phyloP scores from a whole-genome alignment of 1,140 invertebrate species.

The Aphelinus atriplicis region DNA sequence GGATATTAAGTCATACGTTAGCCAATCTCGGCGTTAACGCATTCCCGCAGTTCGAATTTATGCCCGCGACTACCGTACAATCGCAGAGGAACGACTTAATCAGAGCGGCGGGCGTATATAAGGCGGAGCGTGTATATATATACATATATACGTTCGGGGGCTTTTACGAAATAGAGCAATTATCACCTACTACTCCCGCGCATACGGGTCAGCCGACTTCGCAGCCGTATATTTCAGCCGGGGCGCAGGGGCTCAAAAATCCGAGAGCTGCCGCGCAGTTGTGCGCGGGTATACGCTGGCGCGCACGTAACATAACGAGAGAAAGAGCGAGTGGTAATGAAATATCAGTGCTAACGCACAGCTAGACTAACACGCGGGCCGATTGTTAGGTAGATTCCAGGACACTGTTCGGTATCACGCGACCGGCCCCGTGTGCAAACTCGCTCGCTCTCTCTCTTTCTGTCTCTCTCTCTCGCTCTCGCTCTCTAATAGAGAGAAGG shows the following conservation, averaged over 20 bases:
- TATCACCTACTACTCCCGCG: conserved; percentile 10
- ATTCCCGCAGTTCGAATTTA: too few relatives aligned
- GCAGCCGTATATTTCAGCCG: too few relatives aligned
- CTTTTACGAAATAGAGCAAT: conserved; percentile 27
- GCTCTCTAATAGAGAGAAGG: conserved; percentile 41
- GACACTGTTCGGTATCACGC: conserved; percentile 53
- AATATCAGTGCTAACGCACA: background rate
- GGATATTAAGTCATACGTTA: too few relatives aligned
- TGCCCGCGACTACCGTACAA: too few relatives aligned
- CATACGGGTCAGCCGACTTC: background rate
- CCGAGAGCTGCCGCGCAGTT: conserved; percentile 29
- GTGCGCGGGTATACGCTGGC: conserved; percentile 15
- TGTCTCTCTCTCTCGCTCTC: too few relatives aligned
- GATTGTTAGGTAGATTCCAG: conserved; percentile 45
- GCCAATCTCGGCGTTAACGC: too few relatives aligned
- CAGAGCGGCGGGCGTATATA: background rate
- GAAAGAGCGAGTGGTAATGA: conserved; percentile 17
- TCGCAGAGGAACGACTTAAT: conserved; percentile 2
- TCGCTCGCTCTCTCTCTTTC: background rate
- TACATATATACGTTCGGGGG: background rate
- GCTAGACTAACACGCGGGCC: background rate
- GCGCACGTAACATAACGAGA: background rate
- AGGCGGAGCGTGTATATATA: background rate
- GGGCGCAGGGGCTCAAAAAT: conserved; percentile 22
- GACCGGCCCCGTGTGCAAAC: conserved; percentile 26